Percentiles rank a stretch among this genome's conserved stretches.
These are phyloP conservation scores for Nasonia vitripennis DNA, from an alignment of 1,140 invertebrate species.

Conservation along the genomic window DNA sequence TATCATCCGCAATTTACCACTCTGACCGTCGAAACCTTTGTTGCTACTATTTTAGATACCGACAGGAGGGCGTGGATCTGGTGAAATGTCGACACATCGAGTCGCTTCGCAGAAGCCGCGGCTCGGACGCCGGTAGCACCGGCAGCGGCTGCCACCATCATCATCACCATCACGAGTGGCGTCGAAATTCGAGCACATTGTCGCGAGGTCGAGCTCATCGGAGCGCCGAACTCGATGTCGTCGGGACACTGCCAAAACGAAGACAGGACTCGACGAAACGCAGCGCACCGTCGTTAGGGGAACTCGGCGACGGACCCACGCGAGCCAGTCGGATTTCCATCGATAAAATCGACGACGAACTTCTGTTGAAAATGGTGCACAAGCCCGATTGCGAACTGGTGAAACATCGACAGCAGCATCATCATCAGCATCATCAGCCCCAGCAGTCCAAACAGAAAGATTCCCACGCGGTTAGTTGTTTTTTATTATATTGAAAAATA, in stretches of 20 bases:
- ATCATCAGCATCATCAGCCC: constrained; percentile 30
- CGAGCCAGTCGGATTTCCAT: constrained; percentile 54
- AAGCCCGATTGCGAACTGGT: constrained; percentile 65
- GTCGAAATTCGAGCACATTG: constrained; percentile 42
- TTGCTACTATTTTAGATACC: constrained; percentile 27
- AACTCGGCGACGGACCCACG: constrained; percentile 40
- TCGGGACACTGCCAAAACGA: constrained; percentile 67
- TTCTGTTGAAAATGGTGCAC: constrained; percentile 65
- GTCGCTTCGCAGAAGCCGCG: constrained; percentile 62
- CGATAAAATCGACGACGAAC: constrained; percentile 57
- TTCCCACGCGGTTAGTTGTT: background rate
- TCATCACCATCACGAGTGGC: constrained; percentile 46
- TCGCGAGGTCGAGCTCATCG: constrained; percentile 63
- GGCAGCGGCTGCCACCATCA: constrained; percentile 57
- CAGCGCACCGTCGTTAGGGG: constrained; percentile 57
- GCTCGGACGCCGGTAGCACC: constrained; percentile 58
- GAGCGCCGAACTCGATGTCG: constrained; percentile 65
- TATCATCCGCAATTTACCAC: too few relatives aligned
- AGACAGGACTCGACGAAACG: constrained; percentile 59
- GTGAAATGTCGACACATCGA: constrained; percentile 64
- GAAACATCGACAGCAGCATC: constrained; percentile 32
- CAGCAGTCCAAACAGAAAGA: constrained; percentile 3
- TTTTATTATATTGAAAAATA: too few relatives aligned
- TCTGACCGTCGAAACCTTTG: background rate
- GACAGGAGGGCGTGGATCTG: constrained; percentile 49